Evolutionary conservation across 2,888 invertebrate species (phyloP), one percentile per base, ranked within the genome.

Genomic region (Cryptus viduatorius): DNA sequence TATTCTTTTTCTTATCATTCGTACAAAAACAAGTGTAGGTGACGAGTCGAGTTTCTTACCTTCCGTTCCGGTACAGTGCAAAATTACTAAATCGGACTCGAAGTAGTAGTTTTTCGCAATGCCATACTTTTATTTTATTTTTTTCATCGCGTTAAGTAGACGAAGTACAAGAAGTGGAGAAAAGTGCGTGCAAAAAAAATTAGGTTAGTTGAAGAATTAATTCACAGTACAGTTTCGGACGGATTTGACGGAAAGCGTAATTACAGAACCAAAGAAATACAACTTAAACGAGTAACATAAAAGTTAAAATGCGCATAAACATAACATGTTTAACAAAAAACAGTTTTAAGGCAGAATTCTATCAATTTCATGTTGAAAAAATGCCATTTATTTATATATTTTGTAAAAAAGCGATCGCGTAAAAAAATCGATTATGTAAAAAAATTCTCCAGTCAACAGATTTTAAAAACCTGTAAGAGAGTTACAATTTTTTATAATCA

Each of bases 131-230:
- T 59, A 46, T 71, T 78, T 86, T 87, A 61, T 65, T 65, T 50
- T 76, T 29, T 75, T 80, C 64, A 71, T 72, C 80, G 24, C 64
- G 61, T 79, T 79, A 72, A 48, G 29, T 76, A 67, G 72, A 31
- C 29, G 59, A 50, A 65, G 75, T 65, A 42, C 50, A 71, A 71
- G 56, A 79, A 56, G 71, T 42, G 84, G 89, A 90, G 79, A 82
- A 89, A 88, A 82, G 75, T 71, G 85, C 89, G 88, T 92, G 91
- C 91, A 92, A 90, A 83, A 79, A 88, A 89, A 91, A 89, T 84
- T 3, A 16, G 59, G 79, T 84, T 82, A 84, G 67, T 84, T 37
- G 59, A 67, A 16, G 12, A 8, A 24, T 44, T 42, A 37, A 24
- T 48, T 37, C 67, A 56, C 19, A 71, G 85, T 86, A 37, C 87